phyloP scores from a whole-genome alignment of 2,888 invertebrate species.

The Loripinus fragilis region DNA sequence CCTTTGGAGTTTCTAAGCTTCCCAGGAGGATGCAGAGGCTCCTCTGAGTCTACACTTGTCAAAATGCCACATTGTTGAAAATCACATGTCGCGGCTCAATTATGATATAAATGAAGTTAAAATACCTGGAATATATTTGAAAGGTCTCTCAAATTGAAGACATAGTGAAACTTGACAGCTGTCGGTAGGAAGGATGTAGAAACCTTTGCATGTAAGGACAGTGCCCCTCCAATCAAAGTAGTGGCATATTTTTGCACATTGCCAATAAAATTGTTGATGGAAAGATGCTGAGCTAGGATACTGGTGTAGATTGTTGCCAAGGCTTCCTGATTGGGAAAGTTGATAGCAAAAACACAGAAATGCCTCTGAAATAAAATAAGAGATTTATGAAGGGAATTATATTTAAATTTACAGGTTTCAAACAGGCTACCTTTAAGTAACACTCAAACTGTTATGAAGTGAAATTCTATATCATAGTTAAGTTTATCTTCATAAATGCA shows the following conservation, averaged over 20 bases:
- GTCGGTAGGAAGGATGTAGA: slow-evolving; percentile 96
- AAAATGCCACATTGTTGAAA: too few species aligned
- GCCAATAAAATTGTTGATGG: slow-evolving; percentile 91
- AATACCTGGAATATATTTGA: slow-evolving; percentile 97
- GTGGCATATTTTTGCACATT: slow-evolving; percentile 88
- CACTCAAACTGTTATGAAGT: too few species aligned
- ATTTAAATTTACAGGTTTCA: too few species aligned
- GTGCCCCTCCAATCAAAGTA: slow-evolving; percentile 91
- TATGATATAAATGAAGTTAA: too few species aligned
- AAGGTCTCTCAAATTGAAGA: slow-evolving; percentile 97
- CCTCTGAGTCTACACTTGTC: too few species aligned
- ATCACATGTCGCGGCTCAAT: too few species aligned
- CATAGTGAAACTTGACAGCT: slow-evolving; percentile 97
- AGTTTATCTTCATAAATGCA: too few species aligned
- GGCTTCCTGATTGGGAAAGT: slow-evolving; percentile 93
- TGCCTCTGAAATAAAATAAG: slow-evolving; percentile 83
- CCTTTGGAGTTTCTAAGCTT: too few species aligned
- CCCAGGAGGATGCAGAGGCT: too few species aligned
- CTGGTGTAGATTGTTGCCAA: slow-evolving; percentile 94
- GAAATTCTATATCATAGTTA: too few species aligned
- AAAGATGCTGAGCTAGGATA: slow-evolving; percentile 87
- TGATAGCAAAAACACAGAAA: slow-evolving; percentile 85
- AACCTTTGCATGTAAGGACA: slow-evolving; percentile 93
- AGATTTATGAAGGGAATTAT: too few species aligned
- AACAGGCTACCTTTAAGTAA: too few species aligned